A percentile compares a stretch with the other conserved stretches of the same genome.
phyloP scores from a whole-genome alignment of 1,140 invertebrate species.

The Bemisia tabaci region DNA sequence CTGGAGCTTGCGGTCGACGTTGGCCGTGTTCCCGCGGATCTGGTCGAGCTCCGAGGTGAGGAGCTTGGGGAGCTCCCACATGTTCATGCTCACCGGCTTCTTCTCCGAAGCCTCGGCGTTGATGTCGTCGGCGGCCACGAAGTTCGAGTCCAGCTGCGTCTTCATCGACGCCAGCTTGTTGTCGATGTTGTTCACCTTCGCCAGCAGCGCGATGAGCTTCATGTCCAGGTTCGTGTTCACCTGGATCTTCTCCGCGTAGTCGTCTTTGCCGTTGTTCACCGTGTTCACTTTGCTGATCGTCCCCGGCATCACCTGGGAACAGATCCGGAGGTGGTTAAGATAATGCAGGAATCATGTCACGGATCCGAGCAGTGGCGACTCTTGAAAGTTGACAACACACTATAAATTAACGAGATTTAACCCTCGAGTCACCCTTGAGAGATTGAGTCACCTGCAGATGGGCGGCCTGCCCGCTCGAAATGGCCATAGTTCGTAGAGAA shows the following conservation, averaged over 20 bases:
- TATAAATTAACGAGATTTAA: no score
- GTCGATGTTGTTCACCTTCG: constrained; percentile 68
- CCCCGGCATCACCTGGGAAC: constrained; percentile 18
- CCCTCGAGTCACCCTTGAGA: no score
- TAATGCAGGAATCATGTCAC: no score
- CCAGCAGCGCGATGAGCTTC: constrained; percentile 49
- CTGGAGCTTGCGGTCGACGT: constrained; percentile 65
- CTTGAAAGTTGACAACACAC: no score
- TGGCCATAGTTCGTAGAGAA: no score
- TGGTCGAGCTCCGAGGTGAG: constrained; percentile 61
- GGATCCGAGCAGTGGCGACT: no score
- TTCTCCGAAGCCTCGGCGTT: constrained; percentile 73
- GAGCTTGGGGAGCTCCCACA: constrained; percentile 61
- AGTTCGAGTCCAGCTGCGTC: constrained; percentile 66
- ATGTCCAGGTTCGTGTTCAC: constrained; percentile 39
- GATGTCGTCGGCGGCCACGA: constrained; percentile 63
- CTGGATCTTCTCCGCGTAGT: constrained; percentile 3
- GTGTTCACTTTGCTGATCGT: constrained; percentile 1
- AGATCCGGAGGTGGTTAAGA: no score
- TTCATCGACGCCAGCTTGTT: constrained; percentile 59
- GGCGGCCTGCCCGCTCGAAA: no score
- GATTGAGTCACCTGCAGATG: no score
- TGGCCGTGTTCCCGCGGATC: constrained; percentile 53
- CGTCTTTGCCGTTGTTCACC: constrained; percentile 19
- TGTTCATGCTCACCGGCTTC: constrained; percentile 56